Evolutionary conservation across 2,888 invertebrate genomes (phyloP).

Genomic region (Ichneumoninae sp.): DNA sequence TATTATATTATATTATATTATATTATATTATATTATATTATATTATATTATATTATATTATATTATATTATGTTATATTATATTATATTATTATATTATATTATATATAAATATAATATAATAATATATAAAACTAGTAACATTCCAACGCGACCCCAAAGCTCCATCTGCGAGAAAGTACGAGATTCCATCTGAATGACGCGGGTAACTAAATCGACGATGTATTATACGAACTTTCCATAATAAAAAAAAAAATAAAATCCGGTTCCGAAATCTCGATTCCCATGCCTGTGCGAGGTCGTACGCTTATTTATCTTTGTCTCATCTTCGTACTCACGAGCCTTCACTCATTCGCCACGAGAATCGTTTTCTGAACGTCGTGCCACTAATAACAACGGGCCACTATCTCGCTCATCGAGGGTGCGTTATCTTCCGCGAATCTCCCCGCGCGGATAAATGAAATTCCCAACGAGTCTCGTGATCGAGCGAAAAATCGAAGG

Average conservation of each 20-base stretch:
- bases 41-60: too few relatives aligned
- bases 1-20: too few relatives aligned
- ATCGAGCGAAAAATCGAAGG: not conserved
- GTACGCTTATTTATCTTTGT: not conserved
- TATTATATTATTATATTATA: not conserved
- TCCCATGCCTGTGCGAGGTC: not conserved
- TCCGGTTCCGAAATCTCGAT: conserved; percentile 15
- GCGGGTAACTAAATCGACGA: conserved; percentile 6
- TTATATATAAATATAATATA: too few relatives aligned
- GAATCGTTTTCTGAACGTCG: conserved; percentile 2
- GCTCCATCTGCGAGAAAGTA: not conserved
- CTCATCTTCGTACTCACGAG: not conserved
- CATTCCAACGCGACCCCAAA: not conserved
- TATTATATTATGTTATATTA: too few relatives aligned
- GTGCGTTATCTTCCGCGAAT: not conserved
- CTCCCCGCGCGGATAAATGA: not conserved
- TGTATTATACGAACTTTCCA: not conserved
- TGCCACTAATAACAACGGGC: not conserved
- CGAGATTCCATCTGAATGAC: conserved; percentile 4
- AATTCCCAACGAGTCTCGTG: conserved; percentile 2
- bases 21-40: too few relatives aligned
- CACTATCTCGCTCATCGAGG: not conserved
- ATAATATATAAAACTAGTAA: not conserved
- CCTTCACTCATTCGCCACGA: conserved; percentile 5
- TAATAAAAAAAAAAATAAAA: not conserved